A percentile compares a stretch with the other conserved stretches of the same genome.
These are phyloP conservation scores for Cyrtorhinus lividipennis DNA, from an alignment of 1,140 invertebrate species.

Conservation along the genomic window DNA sequence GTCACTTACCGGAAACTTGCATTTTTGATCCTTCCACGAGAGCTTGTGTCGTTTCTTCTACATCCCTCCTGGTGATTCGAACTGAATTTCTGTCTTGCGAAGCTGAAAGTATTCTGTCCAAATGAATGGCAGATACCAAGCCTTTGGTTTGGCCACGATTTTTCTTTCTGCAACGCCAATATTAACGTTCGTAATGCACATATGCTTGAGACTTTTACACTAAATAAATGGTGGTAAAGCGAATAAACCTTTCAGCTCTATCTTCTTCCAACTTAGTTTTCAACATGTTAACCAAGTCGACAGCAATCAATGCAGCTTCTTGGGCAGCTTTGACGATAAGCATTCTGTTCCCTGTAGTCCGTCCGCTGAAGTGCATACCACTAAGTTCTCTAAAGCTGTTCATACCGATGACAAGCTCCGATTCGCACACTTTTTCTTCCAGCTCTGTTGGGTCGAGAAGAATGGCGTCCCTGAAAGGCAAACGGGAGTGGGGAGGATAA, in stretches of 20 bases:
- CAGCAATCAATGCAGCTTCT: constrained; percentile 55
- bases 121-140: constrained; percentile 19
- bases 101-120: constrained; percentile 11
- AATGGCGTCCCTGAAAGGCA: constrained; percentile 44
- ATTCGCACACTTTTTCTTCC: constrained; percentile 69
- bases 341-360: constrained; percentile 46
- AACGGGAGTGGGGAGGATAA: too few species aligned
- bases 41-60: constrained; percentile 18
- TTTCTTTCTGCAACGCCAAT: not conserved
- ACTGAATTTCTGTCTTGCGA: constrained; percentile 16
- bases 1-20: not conserved
- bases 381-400: constrained; percentile 87
- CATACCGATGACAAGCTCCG: constrained; percentile 63
- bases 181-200: too few species aligned
- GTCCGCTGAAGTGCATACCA: constrained; percentile 67
- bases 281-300: constrained; percentile 54
- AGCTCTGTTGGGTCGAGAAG: constrained; percentile 59
- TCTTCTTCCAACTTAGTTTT: constrained; percentile 56
- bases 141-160: constrained; percentile 24
- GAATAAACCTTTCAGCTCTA: constrained; percentile 48
- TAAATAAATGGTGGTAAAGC: too few species aligned
- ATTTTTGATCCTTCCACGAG: constrained; percentile 26
- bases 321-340: constrained; percentile 57
- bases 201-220: too few species aligned
- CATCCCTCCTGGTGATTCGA: constrained; percentile 1